Evolutionary conservation across 2,888 invertebrate species (phyloP), one percentile per base, ranked within the genome.

Genomic region (Ramazzottius varieornatus): DNA sequence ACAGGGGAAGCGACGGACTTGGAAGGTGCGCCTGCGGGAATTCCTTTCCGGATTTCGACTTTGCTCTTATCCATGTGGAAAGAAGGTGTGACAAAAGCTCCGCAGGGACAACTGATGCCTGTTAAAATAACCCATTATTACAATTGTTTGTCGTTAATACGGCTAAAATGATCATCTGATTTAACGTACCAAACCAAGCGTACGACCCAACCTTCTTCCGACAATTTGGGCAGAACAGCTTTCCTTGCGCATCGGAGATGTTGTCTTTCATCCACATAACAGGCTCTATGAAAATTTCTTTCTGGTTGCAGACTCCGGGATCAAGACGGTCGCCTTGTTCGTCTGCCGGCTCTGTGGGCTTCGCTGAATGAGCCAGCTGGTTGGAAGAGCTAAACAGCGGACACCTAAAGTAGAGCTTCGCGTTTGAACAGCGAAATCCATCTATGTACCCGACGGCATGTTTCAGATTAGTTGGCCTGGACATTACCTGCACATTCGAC

Each of bases 21-120:
- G n/a, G n/a, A n/a, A n/a, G n/a, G n/a, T n/a, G n/a, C n/a, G n/a
- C n/a, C n/a, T n/a, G n/a, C n/a, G 40, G 40, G 40, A 20, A 40
- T 40, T 13, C 20, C n/a, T 4, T 29, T 13, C 13, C 54, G 54
- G 54, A 24, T 16, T 54, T 54, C 54, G 29, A 54, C 54, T 29
- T 54, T 54, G 8, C 54, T 24, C 54, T 54, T 54, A 29, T 54
- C 54, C 54, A 54, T 54, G 29, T 54, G 54, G 54, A 54, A 54
- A 8, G 54, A 8, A n/a, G 54, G 54, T 54, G 54, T 54, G n/a
- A 54, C 54, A 29, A 54, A 54, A 24, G 29, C 29, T 29, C 54
- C 54, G 29, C 54, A 54, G 20, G 54, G 54, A 29, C 54, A 54
- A 13, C 29, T 16, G 4, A 16, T 24, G 29, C 54, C 54, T 54